Conservation (phyloP, 1,140 invertebrate species). For the Heliconius himera region DNA sequence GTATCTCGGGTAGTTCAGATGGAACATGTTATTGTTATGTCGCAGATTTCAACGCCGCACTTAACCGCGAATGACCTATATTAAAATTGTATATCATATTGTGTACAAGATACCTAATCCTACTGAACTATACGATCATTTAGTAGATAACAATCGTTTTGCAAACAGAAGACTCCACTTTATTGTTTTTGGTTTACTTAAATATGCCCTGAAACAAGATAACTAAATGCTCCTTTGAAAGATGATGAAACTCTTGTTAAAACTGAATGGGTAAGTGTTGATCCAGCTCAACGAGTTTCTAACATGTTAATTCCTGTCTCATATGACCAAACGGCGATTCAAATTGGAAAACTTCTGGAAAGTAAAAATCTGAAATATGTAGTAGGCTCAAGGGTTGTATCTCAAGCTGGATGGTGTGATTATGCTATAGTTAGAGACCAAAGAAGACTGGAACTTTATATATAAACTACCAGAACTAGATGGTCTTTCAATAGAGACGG, state of each 20-base stretch:
- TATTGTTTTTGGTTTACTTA: no score
- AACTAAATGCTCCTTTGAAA: constrained; percentile 45
- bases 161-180: no score
- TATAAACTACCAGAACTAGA: constrained; percentile 62
- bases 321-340: constrained; percentile 68
- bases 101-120: no score
- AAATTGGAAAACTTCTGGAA: constrained; percentile 63
- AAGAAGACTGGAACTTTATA: constrained; percentile 54
- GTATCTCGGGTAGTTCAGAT: no score
- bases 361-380: constrained; percentile 75
- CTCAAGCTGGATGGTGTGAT: constrained; percentile 83
- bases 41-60: no score
- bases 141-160: no score
- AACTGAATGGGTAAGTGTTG: constrained; percentile 79
- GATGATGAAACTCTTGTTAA: constrained; percentile 75
- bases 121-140: no score
- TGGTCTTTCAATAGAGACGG: constrained; percentile 49
- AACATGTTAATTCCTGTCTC: constrained; percentile 45
- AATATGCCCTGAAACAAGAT: no score
- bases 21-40: no score
- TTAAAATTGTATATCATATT: no score
- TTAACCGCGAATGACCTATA: no score
- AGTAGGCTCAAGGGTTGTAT: constrained; percentile 80
- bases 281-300: constrained; percentile 77
- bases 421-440: constrained; percentile 55